A percentile compares a stretch with the other conserved stretches of the same genome.
Evolutionary conservation across 2,888 invertebrate species (phyloP).

Genomic region (Clivina fossor): DNA sequence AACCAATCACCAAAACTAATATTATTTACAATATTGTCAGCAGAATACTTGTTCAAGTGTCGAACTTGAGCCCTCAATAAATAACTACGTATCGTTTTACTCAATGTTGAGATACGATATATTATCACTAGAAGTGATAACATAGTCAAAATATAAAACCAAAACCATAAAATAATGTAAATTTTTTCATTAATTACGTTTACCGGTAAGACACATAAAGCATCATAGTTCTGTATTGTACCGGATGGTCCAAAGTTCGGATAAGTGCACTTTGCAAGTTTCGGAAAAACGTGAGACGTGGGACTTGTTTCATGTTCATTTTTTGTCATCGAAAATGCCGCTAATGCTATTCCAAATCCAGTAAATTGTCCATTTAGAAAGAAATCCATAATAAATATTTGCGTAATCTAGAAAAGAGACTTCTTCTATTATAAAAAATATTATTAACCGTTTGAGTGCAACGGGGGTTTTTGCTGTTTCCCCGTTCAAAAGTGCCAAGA

Average conservation of each 20-base stretch:
- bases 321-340: constrained; percentile 48
- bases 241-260: constrained; percentile 64
- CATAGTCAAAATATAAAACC: constrained; percentile 67
- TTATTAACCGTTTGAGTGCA: neutral
- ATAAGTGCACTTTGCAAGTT: constrained; percentile 66
- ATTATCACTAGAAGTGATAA: constrained; percentile 65
- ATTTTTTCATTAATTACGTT: constrained; percentile 82
- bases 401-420: constrained; percentile 59
- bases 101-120: constrained; percentile 64
- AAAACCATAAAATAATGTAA: constrained; percentile 73
- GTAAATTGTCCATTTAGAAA: constrained; percentile 66
- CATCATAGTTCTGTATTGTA: constrained; percentile 59
- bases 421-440: neutral
- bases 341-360: constrained; percentile 61
- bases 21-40: constrained; percentile 55
- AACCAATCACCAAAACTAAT: constrained; percentile 77
- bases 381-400: constrained; percentile 68
- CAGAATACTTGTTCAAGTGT: constrained; percentile 57
- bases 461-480: too few species aligned
- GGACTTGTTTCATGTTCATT: constrained; percentile 55
- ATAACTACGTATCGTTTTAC: constrained; percentile 61
- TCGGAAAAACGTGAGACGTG: constrained; percentile 70
- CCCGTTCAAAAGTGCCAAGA: too few species aligned
- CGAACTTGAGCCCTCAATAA: constrained; percentile 65
- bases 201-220: constrained; percentile 72